phyloP scores from a whole-genome alignment of 1,140 invertebrate species.

The Ceratitis capitata region DNA sequence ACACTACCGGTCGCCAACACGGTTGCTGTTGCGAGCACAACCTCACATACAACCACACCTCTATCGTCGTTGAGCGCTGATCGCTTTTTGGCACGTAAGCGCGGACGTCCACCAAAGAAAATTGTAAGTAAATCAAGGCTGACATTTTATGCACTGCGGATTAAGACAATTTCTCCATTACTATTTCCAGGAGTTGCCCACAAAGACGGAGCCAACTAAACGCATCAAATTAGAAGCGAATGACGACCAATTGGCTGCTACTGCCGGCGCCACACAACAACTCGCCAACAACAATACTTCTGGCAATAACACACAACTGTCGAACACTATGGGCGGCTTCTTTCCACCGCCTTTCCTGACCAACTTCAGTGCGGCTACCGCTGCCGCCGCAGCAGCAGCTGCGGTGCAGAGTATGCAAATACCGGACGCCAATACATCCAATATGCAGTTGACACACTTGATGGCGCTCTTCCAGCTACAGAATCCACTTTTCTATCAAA shows the following conservation, averaged over 20 bases:
- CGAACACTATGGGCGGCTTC: background rate
- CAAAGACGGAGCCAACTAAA: slow-evolving; percentile 42
- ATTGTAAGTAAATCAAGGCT: slow-evolving; percentile 52
- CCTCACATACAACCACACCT: slow-evolving; percentile 51
- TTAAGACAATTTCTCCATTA: background rate
- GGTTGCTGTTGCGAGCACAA: background rate
- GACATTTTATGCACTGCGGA: background rate
- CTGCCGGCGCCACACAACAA: slow-evolving; percentile 7
- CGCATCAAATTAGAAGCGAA: slow-evolving; percentile 47
- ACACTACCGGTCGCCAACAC: slow-evolving; percentile 25
- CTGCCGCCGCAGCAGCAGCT: slow-evolving; percentile 45
- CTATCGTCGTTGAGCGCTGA: slow-evolving; percentile 59
- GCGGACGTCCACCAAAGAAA: slow-evolving; percentile 61
- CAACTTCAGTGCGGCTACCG: slow-evolving; percentile 46
- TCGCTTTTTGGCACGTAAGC: slow-evolving; percentile 60
- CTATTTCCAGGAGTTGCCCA: slow-evolving; percentile 53
- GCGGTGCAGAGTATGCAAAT: slow-evolving; percentile 43
- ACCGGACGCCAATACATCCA: slow-evolving; percentile 47
- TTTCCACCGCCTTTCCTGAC: slow-evolving; percentile 48
- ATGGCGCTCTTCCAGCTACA: slow-evolving; percentile 62
- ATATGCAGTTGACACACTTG: slow-evolving; percentile 60
- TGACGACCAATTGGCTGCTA: slow-evolving; percentile 46
- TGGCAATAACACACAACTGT: slow-evolving; percentile 16
- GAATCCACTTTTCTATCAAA: slow-evolving; percentile 64
- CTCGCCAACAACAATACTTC: background rate